Evolutionary conservation across 2,888 invertebrate genomes (phyloP), one percentile per base, ranked within the genome.

Genomic region (Leptarthrus brevirostris): DNA sequence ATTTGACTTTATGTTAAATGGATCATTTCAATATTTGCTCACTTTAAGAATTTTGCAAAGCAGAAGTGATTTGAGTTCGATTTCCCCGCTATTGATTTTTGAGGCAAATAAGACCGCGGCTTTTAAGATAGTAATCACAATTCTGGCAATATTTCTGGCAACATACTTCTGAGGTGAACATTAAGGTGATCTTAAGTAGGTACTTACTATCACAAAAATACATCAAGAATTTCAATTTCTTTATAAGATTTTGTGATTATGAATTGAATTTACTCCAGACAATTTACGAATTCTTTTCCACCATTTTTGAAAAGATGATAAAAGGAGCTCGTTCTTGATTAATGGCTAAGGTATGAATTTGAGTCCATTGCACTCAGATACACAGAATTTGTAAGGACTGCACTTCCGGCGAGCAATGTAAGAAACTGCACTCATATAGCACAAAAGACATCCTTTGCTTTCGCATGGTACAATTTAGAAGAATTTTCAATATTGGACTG

Each of bases 1-100:
- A 69, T 69, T 69, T 69, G 69, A 69, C 4, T 69, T 69, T 30
- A 34, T 69, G 69, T 69, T 52, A 69, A 64, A 69, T 52, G 36
- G 69, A 52, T 52, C 52, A 69, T 52, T 49, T 69, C 69, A 69
- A 69, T 52, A 69, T 52, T 52, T 52, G 16, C 40, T 40, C 47
- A 10, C n/a, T 47, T 44, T 47, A 24, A 20, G 30, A n/a, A 16
- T 16, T 52, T 69, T 52, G 49, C 44, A 10, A n/a, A 44, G 64
- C 47, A 58, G 58, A 58, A 58, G 58, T 58, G 18, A 34, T 58
- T 58, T 58, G 18, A 18, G 36, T 36, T 36, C 36, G 58, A 58
- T 36, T 58, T 58, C 36, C 36, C 18, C 4, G 58, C 20, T 20
- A 12, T 58, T 36, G 34, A 30, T 58, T 58, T 34, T 34, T 12